phyloP scores from a whole-genome alignment of 1,140 invertebrate genomes.

The Scylla paramamosain region DNA sequence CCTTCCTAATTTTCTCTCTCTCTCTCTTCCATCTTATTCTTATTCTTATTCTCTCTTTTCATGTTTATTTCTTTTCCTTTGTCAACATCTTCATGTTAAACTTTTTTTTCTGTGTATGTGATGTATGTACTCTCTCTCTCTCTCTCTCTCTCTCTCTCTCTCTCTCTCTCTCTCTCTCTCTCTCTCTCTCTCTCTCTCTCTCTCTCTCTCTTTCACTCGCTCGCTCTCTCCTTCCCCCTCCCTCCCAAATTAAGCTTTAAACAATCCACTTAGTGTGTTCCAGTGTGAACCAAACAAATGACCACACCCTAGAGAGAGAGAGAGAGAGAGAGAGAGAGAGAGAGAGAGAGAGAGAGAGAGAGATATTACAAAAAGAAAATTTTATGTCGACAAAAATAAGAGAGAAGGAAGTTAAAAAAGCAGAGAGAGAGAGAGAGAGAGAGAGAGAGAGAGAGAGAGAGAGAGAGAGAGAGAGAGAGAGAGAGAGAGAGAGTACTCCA shows the following conservation, averaged over 20 bases:
- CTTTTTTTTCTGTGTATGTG: too few species aligned
- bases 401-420: not conserved
- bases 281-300: constrained; percentile 1
- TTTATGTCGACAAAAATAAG: too few species aligned
- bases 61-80: not conserved
- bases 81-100: too few species aligned
- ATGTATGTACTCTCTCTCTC: not conserved
- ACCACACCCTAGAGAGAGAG: constrained; percentile 18
- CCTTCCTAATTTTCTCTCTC: not conserved
- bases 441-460: not conserved
- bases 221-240: not conserved
- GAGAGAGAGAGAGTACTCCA: too few species aligned
- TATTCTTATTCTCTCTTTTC: not conserved
- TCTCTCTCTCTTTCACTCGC: constrained; percentile 45
- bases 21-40: not conserved
- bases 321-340: constrained; percentile 9
- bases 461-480: not conserved
- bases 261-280: constrained; percentile 13
- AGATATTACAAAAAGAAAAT: too few species aligned
- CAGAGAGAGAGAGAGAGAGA: not conserved
- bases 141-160: constrained; percentile 52
- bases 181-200: not conserved
- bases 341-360: not conserved
- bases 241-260: constrained; percentile 23
- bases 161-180: constrained; percentile 26